Evolutionary conservation across 2,888 invertebrate species (phyloP).

Genomic region (Hypomecis punctinalis): DNA sequence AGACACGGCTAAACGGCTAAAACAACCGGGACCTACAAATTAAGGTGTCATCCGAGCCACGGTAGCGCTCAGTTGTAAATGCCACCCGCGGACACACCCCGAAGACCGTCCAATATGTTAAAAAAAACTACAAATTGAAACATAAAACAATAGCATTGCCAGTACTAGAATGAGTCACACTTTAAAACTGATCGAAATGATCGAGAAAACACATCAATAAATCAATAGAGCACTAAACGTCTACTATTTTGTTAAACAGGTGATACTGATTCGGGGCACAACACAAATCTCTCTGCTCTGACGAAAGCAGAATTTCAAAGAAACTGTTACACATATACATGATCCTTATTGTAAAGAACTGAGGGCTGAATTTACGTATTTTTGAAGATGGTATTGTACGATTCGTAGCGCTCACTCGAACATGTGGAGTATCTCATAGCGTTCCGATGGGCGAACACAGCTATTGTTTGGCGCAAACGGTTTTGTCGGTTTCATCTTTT

Average conservation of each 20-base stretch:
- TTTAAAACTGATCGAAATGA: slow-evolving; percentile 1
- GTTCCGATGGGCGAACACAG: slow-evolving; percentile 69
- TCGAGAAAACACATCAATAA: slow-evolving; percentile 31
- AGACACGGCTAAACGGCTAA: too few species aligned
- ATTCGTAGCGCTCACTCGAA: slow-evolving; percentile 48
- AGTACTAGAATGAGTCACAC: background rate
- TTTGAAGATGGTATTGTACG: slow-evolving; percentile 42
- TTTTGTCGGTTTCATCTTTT: slow-evolving; percentile 60
- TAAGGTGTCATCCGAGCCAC: too few species aligned
- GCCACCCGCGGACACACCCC: too few species aligned
- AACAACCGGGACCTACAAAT: too few species aligned
- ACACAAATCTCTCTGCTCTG: slow-evolving; percentile 45
- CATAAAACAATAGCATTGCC: too few species aligned
- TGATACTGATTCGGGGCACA: slow-evolving; percentile 55
- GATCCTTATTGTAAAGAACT: slow-evolving; percentile 20
- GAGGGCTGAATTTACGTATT: slow-evolving; percentile 30
- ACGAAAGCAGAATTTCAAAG: slow-evolving; percentile 35
- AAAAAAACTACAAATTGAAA: background rate
- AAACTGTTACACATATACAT: slow-evolving; percentile 2
- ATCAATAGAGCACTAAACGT: slow-evolving; percentile 47
- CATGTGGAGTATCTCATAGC: slow-evolving; percentile 71
- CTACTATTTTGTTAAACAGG: slow-evolving; percentile 56
- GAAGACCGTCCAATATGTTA: too few species aligned
- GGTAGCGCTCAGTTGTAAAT: too few species aligned
- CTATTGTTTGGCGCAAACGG: slow-evolving; percentile 62